Base-by-base conservation (phyloP, 2,113 vertebrate species). In the Petroica traversi region DNA sequence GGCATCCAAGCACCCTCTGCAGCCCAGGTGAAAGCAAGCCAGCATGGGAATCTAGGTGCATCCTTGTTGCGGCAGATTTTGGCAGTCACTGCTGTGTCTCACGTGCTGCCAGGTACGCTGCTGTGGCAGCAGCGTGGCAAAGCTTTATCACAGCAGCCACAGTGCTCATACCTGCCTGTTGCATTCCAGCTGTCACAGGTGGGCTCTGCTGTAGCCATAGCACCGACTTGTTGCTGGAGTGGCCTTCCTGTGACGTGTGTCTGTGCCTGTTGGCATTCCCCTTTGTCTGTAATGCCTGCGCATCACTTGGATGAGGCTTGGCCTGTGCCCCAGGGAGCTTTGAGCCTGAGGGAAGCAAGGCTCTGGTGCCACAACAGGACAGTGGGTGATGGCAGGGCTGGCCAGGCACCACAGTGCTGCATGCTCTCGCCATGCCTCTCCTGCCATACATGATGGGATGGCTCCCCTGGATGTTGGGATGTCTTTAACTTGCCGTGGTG, bases 31-130 rank as follows among this genome's bases (percentile, higher is more conserved):
- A 82, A 93, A 90, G 49, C 0, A 0, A 68, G 92, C 88, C 88
- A 88, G 82, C 0, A 0, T 85, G 85, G 75, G 75, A 94, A 83
- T 93, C 90, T 73, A 71, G 71, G 82, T 1, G 6, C 92, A 95
- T 96, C 90, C 78, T 92, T 43, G 34, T 82, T 93, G 92, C 82
- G 91, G 92, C 34, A 62, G 88, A 61, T 73, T 73, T 93, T 94
- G 92, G 63, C 94, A 92, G 62, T n/a, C 0, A 0, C 82, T 61
- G 71, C 29, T 22, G 36, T 75, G 52, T 88, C 63, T 88, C 18
- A 23, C 69, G 69, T 61, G 54, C 74, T 85, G 91, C 91, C 89
- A 93, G 86, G 83, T 85, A 13, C 1, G 3, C 48, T 2, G 40
- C 61, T 71, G 61, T 74, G 69, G 69, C 2, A 11, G 73, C 2